Conservation (phyloP, 2,797 vertebrate genomes). For the Gephyroberyx darwinii region DNA sequence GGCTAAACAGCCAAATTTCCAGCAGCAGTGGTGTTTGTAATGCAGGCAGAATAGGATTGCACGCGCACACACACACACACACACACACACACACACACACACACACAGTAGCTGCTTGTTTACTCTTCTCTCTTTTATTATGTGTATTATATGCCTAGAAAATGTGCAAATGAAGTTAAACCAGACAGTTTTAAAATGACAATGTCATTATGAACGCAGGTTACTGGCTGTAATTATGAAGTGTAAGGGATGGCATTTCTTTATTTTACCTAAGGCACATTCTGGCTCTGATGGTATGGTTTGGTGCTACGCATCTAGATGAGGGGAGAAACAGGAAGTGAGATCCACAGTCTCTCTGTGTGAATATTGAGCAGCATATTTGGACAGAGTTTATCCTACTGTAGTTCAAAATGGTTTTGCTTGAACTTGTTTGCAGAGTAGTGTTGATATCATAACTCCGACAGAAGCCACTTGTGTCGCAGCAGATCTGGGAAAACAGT, state of each 20-base stretch:
- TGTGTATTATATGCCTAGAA: not conserved
- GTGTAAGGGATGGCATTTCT: conserved; percentile 14
- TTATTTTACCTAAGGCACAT: not conserved
- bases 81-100: too few species aligned
- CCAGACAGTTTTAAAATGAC: not conserved
- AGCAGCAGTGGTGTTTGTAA: too few species aligned
- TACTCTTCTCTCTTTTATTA: too few species aligned
- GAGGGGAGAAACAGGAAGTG: conserved; percentile 28
- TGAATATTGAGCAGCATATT: conserved; percentile 38
- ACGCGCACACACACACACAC: too few species aligned
- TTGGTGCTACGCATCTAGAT: conserved; percentile 26
- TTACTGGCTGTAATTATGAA: too few species aligned
- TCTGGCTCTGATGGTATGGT: conserved; percentile 6
- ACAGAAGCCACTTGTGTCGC: conserved; percentile 53
- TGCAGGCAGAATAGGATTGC: too few species aligned
- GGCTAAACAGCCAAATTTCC: too few species aligned
- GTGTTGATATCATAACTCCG: conserved; percentile 44
- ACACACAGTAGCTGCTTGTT: too few species aligned
- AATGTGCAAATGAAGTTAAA: conserved; percentile 8
- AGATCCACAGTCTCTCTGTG: conserved; percentile 16
- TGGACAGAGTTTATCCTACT: conserved; percentile 45
- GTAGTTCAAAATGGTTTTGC: conserved; percentile 30
- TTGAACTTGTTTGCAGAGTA: conserved; percentile 41
- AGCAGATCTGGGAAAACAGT: conserved; percentile 69
- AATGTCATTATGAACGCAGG: too few species aligned